phyloP scores from a whole-genome alignment of 2,113 vertebrate genomes.

The Xyliphius kryptos region DNA sequence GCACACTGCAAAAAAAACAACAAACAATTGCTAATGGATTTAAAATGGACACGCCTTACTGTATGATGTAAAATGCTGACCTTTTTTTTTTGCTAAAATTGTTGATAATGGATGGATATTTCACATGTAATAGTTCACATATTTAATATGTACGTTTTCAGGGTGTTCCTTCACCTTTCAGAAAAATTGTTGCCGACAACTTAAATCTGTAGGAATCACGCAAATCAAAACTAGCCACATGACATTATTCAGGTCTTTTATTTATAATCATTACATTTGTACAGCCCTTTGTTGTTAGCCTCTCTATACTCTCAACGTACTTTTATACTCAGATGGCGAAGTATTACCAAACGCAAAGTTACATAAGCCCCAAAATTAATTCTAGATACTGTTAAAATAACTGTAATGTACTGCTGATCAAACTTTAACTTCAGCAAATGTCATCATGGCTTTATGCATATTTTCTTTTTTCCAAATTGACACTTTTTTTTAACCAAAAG shows the following conservation, averaged over 20 bases:
- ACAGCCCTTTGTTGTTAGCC: not conserved
- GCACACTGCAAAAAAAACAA: too few relatives aligned
- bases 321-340: conserved; percentile 8
- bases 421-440: not conserved
- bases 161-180: too few relatives aligned
- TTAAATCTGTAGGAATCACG: not conserved
- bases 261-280: conserved; percentile 32
- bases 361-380: conserved; percentile 3
- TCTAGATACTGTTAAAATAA: not conserved
- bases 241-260: conserved; percentile 30
- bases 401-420: not conserved
- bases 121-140: too few relatives aligned
- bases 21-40: too few relatives aligned
- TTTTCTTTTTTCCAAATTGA: too few relatives aligned
- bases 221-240: not conserved
- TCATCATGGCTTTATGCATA: not conserved
- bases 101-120: too few relatives aligned
- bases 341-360: conserved; percentile 6
- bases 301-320: not conserved
- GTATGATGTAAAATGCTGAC: too few relatives aligned
- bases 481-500: not conserved
- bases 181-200: not conserved
- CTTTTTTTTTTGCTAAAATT: too few relatives aligned
- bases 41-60: too few relatives aligned
- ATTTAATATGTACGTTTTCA: too few relatives aligned